A percentile compares a stretch with the other conserved stretches of the same genome.
Conservation (phyloP, 2,797 vertebrate species). For the Acomys russatus region DNA sequence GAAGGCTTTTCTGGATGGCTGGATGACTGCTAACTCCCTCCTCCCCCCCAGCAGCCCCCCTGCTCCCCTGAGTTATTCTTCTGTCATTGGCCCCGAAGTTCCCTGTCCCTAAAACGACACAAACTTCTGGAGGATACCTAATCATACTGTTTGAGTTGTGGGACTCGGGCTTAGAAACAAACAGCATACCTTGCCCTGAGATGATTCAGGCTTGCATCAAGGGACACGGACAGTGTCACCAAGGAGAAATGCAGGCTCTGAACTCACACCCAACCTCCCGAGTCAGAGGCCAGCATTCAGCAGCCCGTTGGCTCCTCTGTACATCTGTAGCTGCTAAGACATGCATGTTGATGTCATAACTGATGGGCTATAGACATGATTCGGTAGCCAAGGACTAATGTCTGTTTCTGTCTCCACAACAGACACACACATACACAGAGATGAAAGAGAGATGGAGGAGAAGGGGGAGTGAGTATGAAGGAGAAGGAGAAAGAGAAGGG, state of each 20-base stretch:
- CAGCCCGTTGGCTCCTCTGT: background rate
- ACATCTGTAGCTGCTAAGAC: background rate
- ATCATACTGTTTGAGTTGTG: background rate
- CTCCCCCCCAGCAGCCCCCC: background rate
- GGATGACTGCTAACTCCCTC: background rate
- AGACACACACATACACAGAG: background rate
- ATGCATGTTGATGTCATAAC: background rate
- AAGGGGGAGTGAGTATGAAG: background rate
- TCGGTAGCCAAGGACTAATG: background rate
- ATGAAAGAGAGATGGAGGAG: accelerated
- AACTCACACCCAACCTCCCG: no score
- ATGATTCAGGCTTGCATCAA: background rate
- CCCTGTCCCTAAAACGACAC: background rate
- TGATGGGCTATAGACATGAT: background rate
- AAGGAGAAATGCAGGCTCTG: background rate
- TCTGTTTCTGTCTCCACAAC: background rate
- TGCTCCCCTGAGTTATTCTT: no score
- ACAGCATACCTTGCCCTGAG: background rate
- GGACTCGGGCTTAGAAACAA: background rate
- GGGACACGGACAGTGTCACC: background rate
- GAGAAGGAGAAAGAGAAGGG: background rate
- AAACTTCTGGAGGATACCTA: background rate
- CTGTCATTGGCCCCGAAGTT: background rate
- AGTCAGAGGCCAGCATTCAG: background rate
- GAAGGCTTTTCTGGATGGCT: background rate